Evolutionary conservation across 2,888 invertebrate genomes (phyloP).

Genomic region (Gryllus longicercus): DNA sequence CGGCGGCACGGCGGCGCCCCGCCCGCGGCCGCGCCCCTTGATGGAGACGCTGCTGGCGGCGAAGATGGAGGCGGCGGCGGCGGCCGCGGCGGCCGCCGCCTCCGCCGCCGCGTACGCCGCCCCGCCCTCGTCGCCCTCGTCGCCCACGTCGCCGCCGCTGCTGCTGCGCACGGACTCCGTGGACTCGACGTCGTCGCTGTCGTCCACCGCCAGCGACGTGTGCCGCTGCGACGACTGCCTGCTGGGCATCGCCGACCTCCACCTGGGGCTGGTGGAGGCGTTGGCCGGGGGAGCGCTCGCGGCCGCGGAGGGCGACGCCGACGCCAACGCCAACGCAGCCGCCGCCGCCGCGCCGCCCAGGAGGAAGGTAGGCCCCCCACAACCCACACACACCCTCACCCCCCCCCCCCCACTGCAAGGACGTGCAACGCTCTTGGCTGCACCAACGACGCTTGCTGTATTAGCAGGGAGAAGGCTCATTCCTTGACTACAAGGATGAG

Average conservation of each 20-base stretch:
- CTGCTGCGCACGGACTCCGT: conserved; percentile 72
- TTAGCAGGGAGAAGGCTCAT: background rate
- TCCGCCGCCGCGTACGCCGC: conserved; percentile 72
- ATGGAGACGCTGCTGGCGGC: conserved; percentile 79
- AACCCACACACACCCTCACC: conserved; percentile 49
- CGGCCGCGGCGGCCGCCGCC: conserved; percentile 38
- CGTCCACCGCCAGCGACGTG: conserved; percentile 59
- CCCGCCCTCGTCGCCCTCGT: conserved; percentile 48
- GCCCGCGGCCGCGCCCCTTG: conserved; percentile 60
- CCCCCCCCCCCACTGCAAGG: too few species aligned
- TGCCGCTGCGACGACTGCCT: conserved; percentile 81
- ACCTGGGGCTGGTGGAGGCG: conserved; percentile 44
- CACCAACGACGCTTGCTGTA: background rate
- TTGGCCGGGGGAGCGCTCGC: conserved; percentile 36
- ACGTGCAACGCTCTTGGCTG: background rate
- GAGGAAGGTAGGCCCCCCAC: conserved; percentile 46
- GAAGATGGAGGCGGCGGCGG: conserved; percentile 64
- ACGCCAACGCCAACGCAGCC: conserved; percentile 27
- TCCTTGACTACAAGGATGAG: too few species aligned
- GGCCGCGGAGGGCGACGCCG: conserved; percentile 24
- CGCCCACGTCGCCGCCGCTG: conserved; percentile 39
- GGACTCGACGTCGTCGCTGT: conserved; percentile 54
- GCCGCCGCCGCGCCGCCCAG: conserved; percentile 31
- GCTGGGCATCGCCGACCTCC: conserved; percentile 75
- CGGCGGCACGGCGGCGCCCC: conserved; percentile 40